A percentile compares a stretch with the other conserved stretches of the same genome.
These are phyloP conservation scores for Zaprionus inermis DNA, from an alignment of 1,140 invertebrate species.

Conservation along the genomic window DNA sequence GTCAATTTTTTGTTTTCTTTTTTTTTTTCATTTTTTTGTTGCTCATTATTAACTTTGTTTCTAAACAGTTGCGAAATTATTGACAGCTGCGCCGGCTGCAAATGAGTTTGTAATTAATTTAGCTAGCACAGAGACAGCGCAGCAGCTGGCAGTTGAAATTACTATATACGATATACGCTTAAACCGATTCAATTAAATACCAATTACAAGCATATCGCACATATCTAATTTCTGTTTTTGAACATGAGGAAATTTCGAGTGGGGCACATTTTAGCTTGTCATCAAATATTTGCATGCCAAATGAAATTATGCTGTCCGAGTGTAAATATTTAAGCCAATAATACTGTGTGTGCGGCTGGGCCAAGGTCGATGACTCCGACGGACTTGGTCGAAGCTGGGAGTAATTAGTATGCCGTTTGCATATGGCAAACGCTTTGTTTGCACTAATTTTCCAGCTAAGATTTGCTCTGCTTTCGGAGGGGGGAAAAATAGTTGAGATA, in stretches of 20 bases:
- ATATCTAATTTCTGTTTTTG: conserved; percentile 42
- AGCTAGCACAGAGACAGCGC: conserved; percentile 14
- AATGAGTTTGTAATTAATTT: conserved; percentile 40
- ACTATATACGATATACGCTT: conserved; percentile 7
- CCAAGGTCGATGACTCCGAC: conserved; percentile 52
- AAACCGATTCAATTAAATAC: conserved; percentile 44
- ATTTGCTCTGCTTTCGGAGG: conserved; percentile 10
- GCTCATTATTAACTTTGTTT: background rate
- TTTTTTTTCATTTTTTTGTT: background rate
- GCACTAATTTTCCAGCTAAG: conserved; percentile 65
- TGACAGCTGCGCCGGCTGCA: conserved; percentile 13
- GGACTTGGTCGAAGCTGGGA: too few species aligned
- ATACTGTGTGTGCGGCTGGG: conserved; percentile 38
- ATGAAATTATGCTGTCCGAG: conserved; percentile 51
- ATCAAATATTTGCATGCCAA: conserved; percentile 66
- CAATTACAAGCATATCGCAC: conserved; percentile 34
- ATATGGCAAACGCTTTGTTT: conserved; percentile 72
- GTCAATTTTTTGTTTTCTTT: background rate
- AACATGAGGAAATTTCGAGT: conserved; percentile 5
- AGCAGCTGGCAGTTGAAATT: conserved; percentile 13
- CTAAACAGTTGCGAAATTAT: conserved; percentile 12
- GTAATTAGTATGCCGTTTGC: conserved; percentile 76
- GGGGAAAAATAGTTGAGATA: too few species aligned
- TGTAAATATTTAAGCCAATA: conserved; percentile 66
- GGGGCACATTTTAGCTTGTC: conserved; percentile 41